Evolutionary conservation across 2,797 vertebrate species (phyloP), one percentile per base, ranked within the genome.

Genomic region (Orientallactaga sibirica): DNA sequence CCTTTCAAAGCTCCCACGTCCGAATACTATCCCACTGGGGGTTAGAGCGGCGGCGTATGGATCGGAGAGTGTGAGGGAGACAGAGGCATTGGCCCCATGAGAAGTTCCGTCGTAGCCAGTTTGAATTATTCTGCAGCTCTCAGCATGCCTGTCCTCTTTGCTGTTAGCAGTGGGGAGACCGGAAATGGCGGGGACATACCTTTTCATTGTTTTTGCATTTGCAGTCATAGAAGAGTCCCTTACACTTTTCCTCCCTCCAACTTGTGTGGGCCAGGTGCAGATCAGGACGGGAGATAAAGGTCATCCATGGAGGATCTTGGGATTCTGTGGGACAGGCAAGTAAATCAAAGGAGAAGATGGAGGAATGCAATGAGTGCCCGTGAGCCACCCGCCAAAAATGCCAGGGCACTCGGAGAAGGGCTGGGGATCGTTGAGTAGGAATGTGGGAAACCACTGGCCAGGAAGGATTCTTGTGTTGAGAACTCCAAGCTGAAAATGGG

Each of bases 221-320:
- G 67, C 29, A 27, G 5, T 52, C 37, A 10, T 61, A 25, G 27
- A 10, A n/a, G 48, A 48, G 55, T 67, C 70, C 55, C 62, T 16
- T 14, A 43, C 10, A 43, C 22, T 1, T 12, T 84, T 41, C 84
- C 19, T 79, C 37, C 67, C 33, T 79, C 86, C 29, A 37, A 82
- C 33, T 74, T 18, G 29, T 5, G 52, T 73, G 25, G 75, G 19
- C 55, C 67, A 62, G 70, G 48, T 67, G 3, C 22, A 86, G 55
- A 83, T 78, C 87, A 95, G 37, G 58, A 66, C 6, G 41, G 61
- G 52, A 95, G 48, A 52, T 77, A 67, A 81, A 66, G 41, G 66
- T 33, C 10, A 27, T 58, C 91, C 91, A 73, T 75, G 43, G 52
- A 67, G 89, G 82, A 43, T 77, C 55, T 80, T 5, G 16, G 29